Conservation (phyloP, 2,113 vertebrate genomes). For the Silurus meridionalis region DNA sequence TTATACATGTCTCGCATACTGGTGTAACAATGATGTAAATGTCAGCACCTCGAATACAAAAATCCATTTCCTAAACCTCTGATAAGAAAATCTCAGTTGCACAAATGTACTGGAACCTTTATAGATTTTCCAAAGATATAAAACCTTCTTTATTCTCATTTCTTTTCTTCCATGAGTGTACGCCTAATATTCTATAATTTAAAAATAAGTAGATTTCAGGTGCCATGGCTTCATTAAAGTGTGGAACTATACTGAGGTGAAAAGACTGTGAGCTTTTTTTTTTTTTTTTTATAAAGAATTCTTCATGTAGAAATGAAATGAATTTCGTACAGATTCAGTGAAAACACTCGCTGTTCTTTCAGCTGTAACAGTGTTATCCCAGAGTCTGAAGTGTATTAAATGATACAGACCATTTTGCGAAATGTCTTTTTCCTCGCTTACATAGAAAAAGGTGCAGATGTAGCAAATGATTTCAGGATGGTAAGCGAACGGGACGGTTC, state of each 20-base stretch:
- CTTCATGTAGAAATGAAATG: not conserved
- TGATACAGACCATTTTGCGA: not conserved
- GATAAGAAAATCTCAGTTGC: not conserved
- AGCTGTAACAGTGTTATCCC: not conserved
- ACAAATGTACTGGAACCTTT: not conserved
- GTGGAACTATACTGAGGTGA: not conserved
- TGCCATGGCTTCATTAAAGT: not conserved
- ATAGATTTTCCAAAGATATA: not conserved
- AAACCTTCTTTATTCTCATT: not conserved
- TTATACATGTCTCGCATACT: not conserved
- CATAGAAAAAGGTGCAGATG: not conserved
- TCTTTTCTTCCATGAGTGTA: not conserved
- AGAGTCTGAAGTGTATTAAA: not conserved
- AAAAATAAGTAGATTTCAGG: not conserved
- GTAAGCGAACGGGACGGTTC: not conserved
- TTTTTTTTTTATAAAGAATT: not conserved
- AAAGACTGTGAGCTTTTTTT: not conserved
- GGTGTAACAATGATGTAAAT: not conserved
- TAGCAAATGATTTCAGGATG: conserved; percentile 3
- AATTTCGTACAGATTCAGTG: not conserved
- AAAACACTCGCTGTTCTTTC: not conserved
- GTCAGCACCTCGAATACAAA: not conserved
- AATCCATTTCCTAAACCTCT: not conserved
- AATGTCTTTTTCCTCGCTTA: not conserved
- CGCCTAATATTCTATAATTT: not conserved